Conservation (phyloP, 1,140 invertebrate genomes). For the Listronotus bonariensis region DNA sequence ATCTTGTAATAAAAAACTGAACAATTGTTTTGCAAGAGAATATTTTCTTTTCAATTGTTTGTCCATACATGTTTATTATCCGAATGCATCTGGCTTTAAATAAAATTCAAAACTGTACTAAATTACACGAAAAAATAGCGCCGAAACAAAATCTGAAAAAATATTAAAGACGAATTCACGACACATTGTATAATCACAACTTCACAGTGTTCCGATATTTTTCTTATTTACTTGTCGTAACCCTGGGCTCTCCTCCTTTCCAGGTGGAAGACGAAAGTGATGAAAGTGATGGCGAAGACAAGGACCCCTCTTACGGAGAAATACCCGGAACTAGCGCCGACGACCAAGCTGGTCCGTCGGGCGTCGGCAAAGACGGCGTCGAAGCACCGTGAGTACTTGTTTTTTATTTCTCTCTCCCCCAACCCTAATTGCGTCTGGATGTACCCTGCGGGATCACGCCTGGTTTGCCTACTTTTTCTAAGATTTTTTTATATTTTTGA, state of each 20-base stretch:
- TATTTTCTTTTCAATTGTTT: too few relatives aligned
- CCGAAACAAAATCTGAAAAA: too few relatives aligned
- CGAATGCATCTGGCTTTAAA: too few relatives aligned
- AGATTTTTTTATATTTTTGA: slow-evolving; percentile 5
- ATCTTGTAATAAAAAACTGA: too few relatives aligned
- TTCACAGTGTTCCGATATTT: too few relatives aligned
- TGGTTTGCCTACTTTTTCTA: slow-evolving; percentile 21
- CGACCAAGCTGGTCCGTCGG: slow-evolving; percentile 61
- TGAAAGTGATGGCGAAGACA: slow-evolving; percentile 41
- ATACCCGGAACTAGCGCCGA: slow-evolving; percentile 59
- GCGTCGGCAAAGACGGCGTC: slow-evolving; percentile 59
- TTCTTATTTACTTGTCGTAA: too few relatives aligned
- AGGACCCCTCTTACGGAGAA: slow-evolving; percentile 58
- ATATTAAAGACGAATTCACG: too few relatives aligned
- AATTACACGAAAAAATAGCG: too few relatives aligned
- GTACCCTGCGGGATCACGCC: slow-evolving; percentile 19
- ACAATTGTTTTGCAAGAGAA: too few relatives aligned
- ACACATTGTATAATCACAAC: too few relatives aligned
- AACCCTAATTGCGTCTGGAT: slow-evolving; percentile 32
- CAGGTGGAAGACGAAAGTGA: slow-evolving; percentile 50
- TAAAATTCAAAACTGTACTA: too few relatives aligned
- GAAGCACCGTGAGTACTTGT: slow-evolving; percentile 63
- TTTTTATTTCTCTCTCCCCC: slow-evolving; percentile 39
- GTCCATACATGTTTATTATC: too few relatives aligned
- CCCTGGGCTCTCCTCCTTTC: slow-evolving; percentile 12